A percentile compares a stretch with the other conserved stretches of the same genome.
Conservation (phyloP, 2,888 invertebrate species). For the Tolmerus cingulatus region DNA sequence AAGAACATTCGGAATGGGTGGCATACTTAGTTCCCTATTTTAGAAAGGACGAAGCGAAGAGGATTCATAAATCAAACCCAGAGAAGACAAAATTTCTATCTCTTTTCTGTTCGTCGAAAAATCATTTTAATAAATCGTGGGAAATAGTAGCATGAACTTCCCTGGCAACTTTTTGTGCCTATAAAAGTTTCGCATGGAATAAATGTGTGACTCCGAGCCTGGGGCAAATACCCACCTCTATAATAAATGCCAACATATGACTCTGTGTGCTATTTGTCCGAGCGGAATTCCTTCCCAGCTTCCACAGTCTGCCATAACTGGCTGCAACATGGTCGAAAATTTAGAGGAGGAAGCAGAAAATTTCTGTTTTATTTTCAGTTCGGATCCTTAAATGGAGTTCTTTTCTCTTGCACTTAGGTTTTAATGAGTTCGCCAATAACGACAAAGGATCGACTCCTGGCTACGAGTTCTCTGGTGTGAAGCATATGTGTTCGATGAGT, state of each 20-base stretch:
- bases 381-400: slow-evolving; percentile 26
- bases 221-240: slow-evolving; percentile 39
- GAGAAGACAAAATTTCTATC: slow-evolving; percentile 21
- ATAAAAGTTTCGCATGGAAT: slow-evolving; percentile 13
- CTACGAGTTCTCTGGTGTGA: neutral
- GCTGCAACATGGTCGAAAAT: slow-evolving; percentile 38
- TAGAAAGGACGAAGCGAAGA: neutral
- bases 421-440: slow-evolving; percentile 37
- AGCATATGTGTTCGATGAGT: slow-evolving; percentile 33
- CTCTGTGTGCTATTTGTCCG: slow-evolving; percentile 38
- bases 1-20: neutral
- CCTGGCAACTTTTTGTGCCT: slow-evolving; percentile 36
- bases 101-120: slow-evolving; percentile 37
- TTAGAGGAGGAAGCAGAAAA: slow-evolving; percentile 32
- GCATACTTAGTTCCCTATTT: slow-evolving; percentile 27
- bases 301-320: slow-evolving; percentile 30
- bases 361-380: slow-evolving; percentile 33
- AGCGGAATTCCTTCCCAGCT: slow-evolving; percentile 42
- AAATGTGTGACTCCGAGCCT: slow-evolving; percentile 23
- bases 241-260: slow-evolving; percentile 36
- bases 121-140: slow-evolving; percentile 41
- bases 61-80: slow-evolving; percentile 29
- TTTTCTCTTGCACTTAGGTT: slow-evolving; percentile 6
- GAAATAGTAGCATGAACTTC: slow-evolving; percentile 37
- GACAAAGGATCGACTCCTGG: neutral